Evolutionary conservation across 2,797 vertebrate genomes (phyloP).

Genomic region (Gastrophryne carolinensis): DNA sequence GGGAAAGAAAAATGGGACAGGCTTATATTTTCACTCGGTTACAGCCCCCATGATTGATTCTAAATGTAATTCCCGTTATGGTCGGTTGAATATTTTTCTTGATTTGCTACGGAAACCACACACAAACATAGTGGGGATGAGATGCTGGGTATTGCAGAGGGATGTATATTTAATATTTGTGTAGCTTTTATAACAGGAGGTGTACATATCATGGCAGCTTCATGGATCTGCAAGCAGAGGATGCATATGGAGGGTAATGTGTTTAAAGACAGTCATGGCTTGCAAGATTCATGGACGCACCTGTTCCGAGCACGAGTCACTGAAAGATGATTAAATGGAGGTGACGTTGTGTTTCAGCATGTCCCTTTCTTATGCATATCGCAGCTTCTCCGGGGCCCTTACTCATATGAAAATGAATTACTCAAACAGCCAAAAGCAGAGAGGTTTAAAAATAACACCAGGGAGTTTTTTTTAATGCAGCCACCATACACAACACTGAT

Average conservation of each 20-base stretch:
- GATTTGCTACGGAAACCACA: neutral
- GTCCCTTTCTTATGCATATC: slow-evolving; percentile 48
- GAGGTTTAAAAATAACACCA: slow-evolving; percentile 50
- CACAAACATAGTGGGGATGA: neutral
- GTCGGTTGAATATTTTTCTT: neutral
- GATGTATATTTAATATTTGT: slow-evolving; percentile 27
- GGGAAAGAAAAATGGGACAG: slow-evolving; percentile 1
- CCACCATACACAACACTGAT: slow-evolving; percentile 14
- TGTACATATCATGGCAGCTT: slow-evolving; percentile 18
- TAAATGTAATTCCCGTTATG: neutral
- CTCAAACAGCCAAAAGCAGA: slow-evolving; percentile 39
- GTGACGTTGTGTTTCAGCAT: slow-evolving; percentile 43
- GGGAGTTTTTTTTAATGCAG: neutral
- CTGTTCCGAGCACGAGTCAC: slow-evolving; percentile 39
- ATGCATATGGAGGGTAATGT: slow-evolving; percentile 20
- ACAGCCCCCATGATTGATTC: slow-evolving; percentile 1
- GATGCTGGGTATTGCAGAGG: slow-evolving; percentile 1
- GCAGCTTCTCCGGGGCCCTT: neutral
- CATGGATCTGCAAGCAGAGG: slow-evolving; percentile 9
- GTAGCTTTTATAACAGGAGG: slow-evolving; percentile 12
- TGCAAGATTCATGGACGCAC: slow-evolving; percentile 43
- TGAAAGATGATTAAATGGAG: slow-evolving; percentile 45
- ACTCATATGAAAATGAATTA: slow-evolving; percentile 35
- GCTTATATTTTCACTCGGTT: neutral
- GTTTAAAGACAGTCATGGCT: slow-evolving; percentile 33